phyloP scores from a whole-genome alignment of 2,113 vertebrate genomes.

The Falco punctatus region DNA sequence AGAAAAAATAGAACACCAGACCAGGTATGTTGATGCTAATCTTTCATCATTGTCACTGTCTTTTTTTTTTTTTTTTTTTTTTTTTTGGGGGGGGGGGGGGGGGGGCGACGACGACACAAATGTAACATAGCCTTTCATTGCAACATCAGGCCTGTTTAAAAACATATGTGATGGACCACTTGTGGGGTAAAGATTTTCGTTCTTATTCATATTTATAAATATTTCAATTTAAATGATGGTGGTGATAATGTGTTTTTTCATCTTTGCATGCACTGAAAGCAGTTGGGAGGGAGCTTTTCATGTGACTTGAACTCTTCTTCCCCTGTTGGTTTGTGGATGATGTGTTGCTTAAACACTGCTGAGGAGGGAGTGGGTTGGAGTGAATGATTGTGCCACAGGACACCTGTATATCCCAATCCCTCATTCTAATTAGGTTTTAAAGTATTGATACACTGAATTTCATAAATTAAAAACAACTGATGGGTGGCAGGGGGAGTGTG shows the following conservation, averaged over 20 bases:
- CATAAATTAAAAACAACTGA: background rate
- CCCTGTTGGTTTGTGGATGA: rapidly evolving
- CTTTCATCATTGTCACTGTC: background rate
- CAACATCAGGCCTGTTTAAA: background rate
- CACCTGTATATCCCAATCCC: background rate
- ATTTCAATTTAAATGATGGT: background rate
- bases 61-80: background rate
- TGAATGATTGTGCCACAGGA: background rate
- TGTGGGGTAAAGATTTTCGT: background rate
- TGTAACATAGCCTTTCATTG: background rate
- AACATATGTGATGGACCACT: rapidly evolving
- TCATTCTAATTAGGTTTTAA: background rate
- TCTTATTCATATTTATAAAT: background rate
- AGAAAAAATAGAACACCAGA: background rate
- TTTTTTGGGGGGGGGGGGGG: too few species aligned
- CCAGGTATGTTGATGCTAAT: background rate
- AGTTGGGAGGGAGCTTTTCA: background rate
- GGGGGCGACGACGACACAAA: background rate
- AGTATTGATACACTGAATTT: background rate
- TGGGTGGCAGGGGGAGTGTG: background rate
- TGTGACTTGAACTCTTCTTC: background rate
- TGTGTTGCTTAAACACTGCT: background rate
- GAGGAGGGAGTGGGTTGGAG: background rate
- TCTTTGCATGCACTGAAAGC: background rate
- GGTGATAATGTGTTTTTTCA: background rate